Base-by-base conservation (phyloP, 2,888 invertebrate genomes). In the Folsomia manolachei region DNA sequence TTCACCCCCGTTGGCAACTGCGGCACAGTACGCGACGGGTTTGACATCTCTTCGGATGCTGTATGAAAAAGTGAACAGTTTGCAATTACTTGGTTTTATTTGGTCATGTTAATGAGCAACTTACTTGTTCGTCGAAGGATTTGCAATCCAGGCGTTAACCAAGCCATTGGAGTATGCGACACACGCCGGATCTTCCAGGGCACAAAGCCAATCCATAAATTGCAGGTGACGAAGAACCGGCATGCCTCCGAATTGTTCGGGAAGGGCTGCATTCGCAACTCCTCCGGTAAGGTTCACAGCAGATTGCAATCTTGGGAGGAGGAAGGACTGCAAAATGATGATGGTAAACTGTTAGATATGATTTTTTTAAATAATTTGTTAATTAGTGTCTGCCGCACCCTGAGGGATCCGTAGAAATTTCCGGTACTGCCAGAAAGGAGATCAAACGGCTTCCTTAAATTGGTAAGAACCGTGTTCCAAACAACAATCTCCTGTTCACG, bases 141-240 rank as follows among this genome's bases (percentile, higher is more conserved):
- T 39, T 19, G 21, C 21, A 11, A 27, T 71, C 76, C 78, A 78
- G n/a, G 56, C 52, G 2, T 27, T 63, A 1, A 73, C 69, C 1
- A 64, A 21, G 21, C 21, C 18, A 1, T 64, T 61, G 21, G 75
- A 70, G 27, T 63, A 69, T 2, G n/a, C 39, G 2, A 56, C 39
- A 23, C 77, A 78, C 60, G 74, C 75, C 0, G 63, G 61, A 18
- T 72, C 75, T 70, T 78, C 74, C 9, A 78, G 27, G 9, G 73
- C 74, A 61, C 78, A 78, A 18, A 69, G 67, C 78, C 78, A 78
- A 27, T 78, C 78, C 1, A 75, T 19, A 73, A 78, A 75, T 64
- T 78, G 76, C 23, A 73, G 69, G 39, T 76, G 74, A 11, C 75
- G 68, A 26, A 76, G 21, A 23, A 71, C 61, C n/a, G 74, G 73